These are phyloP conservation scores for Drosophila paramelanica DNA, from an alignment of 2,888 invertebrate genomes.

Conservation along the genomic window DNA sequence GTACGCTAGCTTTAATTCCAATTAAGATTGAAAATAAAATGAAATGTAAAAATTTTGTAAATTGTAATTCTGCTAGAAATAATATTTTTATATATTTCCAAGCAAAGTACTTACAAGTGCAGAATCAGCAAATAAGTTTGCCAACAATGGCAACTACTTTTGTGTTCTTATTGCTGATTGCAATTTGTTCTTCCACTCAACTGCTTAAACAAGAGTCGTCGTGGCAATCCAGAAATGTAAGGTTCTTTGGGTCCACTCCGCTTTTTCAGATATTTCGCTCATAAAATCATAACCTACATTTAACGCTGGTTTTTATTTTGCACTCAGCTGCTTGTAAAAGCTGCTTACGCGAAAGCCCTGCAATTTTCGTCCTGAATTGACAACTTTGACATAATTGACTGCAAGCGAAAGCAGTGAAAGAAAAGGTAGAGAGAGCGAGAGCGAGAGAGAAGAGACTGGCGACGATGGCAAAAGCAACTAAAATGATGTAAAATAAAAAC, in stretches of 20 bases:
- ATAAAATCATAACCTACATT: constrained; percentile 56
- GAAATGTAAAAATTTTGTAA: neutral
- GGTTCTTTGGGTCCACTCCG: neutral
- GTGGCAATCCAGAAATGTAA: constrained; percentile 1
- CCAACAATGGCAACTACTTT: constrained; percentile 9
- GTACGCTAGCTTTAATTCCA: too few species aligned
- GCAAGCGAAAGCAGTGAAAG: constrained; percentile 31
- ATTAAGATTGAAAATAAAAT: neutral
- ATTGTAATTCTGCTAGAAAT: neutral
- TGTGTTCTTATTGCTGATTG: constrained; percentile 25
- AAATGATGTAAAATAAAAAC: constrained; percentile 58
- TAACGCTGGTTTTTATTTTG: constrained; percentile 38
- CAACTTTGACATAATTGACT: constrained; percentile 81
- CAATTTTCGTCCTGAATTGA: constrained; percentile 69
- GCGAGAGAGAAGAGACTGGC: neutral
- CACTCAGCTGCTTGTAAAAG: constrained; percentile 52
- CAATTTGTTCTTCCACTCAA: constrained; percentile 24
- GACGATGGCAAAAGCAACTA: constrained; percentile 7
- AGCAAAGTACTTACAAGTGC: neutral
- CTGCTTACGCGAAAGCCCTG: constrained; percentile 60
- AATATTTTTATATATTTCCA: neutral
- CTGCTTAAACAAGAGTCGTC: constrained; percentile 6
- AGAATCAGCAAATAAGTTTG: neutral
- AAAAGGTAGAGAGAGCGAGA: constrained; percentile 6
- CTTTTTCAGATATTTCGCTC: constrained; percentile 8